Evolutionary conservation across 92 coral and sea anemone species (phyloP).

Genomic region (Epizoanthus scotinus): DNA sequence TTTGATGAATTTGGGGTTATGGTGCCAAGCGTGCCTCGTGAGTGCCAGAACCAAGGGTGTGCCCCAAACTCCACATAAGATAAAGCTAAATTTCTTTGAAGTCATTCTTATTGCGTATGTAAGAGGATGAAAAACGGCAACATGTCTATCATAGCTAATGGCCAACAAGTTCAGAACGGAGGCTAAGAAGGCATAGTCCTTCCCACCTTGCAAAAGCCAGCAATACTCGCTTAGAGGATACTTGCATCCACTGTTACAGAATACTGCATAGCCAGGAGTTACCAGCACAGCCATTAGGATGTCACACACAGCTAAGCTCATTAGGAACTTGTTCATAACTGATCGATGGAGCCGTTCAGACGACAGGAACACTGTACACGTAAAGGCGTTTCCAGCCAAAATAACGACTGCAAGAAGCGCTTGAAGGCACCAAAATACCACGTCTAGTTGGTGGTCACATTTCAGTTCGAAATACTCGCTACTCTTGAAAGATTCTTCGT

Average conservation of each 20-base stretch:
- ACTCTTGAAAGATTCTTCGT: not conserved
- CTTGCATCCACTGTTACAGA: conserved; percentile 51
- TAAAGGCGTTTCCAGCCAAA: conserved; percentile 54
- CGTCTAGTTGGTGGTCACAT: conserved; percentile 51
- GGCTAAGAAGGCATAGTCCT: conserved; percentile 52
- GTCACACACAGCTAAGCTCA: conserved; percentile 60
- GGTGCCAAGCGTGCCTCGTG: conserved; percentile 63
- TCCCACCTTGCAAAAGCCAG: conserved; percentile 64
- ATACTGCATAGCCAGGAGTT: conserved; percentile 55
- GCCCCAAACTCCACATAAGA: conserved; percentile 48
- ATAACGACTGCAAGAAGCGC: conserved; percentile 44
- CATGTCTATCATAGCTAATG: conserved; percentile 61
- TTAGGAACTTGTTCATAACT: conserved; percentile 52
- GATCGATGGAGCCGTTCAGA: conserved; percentile 45
- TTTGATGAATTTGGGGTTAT: not conserved
- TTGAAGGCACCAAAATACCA: conserved; percentile 38
- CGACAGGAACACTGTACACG: conserved; percentile 50
- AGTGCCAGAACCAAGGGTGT: conserved; percentile 54
- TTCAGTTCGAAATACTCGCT: not conserved
- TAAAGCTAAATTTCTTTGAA: conserved; percentile 37
- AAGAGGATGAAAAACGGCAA: conserved; percentile 59
- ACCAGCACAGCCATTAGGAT: conserved; percentile 54
- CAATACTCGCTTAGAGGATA: conserved; percentile 33
- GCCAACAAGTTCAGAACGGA: conserved; percentile 56
- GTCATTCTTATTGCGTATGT: conserved; percentile 53